Evolutionary conservation across 2,113 vertebrate species (phyloP).

Genomic region (Eulacestoma nigropectus): DNA sequence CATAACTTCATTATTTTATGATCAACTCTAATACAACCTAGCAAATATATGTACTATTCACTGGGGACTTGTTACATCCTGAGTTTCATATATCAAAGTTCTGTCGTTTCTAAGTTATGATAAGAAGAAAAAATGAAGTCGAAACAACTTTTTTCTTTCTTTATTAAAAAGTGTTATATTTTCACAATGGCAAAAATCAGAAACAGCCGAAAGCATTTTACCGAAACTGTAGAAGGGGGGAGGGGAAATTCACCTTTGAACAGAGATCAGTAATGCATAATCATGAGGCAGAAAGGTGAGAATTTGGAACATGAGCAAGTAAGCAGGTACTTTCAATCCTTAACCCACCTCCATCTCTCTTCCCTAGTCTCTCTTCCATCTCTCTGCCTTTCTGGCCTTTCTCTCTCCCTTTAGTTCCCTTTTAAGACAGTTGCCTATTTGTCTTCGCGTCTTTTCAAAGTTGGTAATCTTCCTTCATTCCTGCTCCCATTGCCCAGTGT

Average conservation of each 20-base stretch:
- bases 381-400: not conserved
- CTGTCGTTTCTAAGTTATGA: not conserved
- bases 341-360: not conserved
- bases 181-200: not conserved
- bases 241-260: not conserved
- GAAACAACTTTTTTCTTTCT: not conserved
- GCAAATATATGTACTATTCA: not conserved
- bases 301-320: not conserved
- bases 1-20: constrained; percentile 11
- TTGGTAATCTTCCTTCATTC: not conserved
- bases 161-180: not conserved
- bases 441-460: not conserved
- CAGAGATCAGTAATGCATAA: not conserved
- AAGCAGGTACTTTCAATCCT: not conserved
- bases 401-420: not conserved
- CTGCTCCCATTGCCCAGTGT: not conserved
- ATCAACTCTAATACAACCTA: not conserved
- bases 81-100: not conserved
- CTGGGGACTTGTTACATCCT: not conserved
- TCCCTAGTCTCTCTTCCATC: not conserved
- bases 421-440: not conserved
- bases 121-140: not conserved
- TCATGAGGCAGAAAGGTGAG: not conserved
- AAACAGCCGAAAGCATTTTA: not conserved
- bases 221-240: not conserved